Base-by-base conservation (phyloP, 2,888 invertebrate species). In the Drosophila affinis region DNA sequence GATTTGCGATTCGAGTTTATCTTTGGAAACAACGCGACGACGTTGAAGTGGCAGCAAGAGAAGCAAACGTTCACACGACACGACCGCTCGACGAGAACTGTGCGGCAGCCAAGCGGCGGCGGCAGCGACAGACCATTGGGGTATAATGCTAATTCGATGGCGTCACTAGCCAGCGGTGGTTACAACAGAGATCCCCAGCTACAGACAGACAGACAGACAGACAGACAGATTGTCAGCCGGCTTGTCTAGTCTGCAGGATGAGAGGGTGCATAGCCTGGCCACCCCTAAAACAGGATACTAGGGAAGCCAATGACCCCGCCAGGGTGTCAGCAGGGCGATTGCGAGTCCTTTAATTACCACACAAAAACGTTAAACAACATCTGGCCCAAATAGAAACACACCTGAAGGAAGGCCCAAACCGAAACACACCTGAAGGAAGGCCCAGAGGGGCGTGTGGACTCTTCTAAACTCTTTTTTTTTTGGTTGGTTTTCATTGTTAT, bases 21-120 rank as follows among this genome's bases (percentile, higher is more conserved):
- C 12, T 55, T 45, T 45, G 32, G 29, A 58, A 46, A 24, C 17
- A 18, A n/a, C 47, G 46, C n/a, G 45, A 21, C 34, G 53, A 51
- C 46, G 57, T 21, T 6, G 47, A 56, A 53, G 60, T 60, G 53
- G 62, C 53, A 57, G 54, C 65, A 61, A 54, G 55, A 45, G 53
- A 46, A 55, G 21, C 18, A 18, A 18, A 77, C 89, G 83, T 90
- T 85, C 72, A 76, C 67, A 76, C 84, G 62, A 67, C 70, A 56
- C 76, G 81, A 77, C 65, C 62, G 78, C 77, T 75, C 82, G 81
- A 64, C 75, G 72, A 74, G 75, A 90, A 89, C 89, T 89, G 83
- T 76, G 76, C 68, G 62, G 68, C 64, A 64, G 60, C 71, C 65
- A 79, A 78, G 75, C 71, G 53, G 63, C 48, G 56, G 75, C 71